A percentile compares a stretch with the other conserved stretches of the same genome.
Evolutionary conservation across 2,888 invertebrate species (phyloP).

Genomic region (Catocala sponsa): DNA sequence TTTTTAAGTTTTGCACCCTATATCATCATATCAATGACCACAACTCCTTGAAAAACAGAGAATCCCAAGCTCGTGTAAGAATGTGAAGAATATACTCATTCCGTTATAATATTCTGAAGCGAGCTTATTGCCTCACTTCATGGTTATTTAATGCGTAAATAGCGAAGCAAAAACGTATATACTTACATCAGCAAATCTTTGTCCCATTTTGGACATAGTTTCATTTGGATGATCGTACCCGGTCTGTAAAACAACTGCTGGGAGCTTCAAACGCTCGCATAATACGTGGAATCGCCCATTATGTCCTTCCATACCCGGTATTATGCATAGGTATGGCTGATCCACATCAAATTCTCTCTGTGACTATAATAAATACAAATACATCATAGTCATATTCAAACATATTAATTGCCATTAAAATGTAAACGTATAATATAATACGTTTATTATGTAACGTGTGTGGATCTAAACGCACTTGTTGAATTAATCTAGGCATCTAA

Average conservation of each 20-base stretch:
- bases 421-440: no score
- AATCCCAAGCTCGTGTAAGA: no score
- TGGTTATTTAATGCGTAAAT: background rate
- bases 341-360: constrained; percentile 48
- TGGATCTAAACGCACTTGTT: no score
- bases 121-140: no score
- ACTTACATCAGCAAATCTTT: constrained; percentile 51
- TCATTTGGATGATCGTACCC: constrained; percentile 53
- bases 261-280: constrained; percentile 61
- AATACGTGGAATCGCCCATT: constrained; percentile 52
- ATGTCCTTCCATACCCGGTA: constrained; percentile 67
- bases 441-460: no score
- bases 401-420: no score
- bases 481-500: no score
- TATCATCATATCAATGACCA: no score
- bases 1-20: no score
- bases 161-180: background rate
- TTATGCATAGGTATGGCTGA: constrained; percentile 55
- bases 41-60: no score
- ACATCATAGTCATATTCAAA: background rate
- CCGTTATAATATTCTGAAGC: no score
- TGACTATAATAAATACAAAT: background rate
- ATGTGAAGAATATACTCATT: no score
- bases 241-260: constrained; percentile 61
- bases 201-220: constrained; percentile 52